A percentile compares a stretch with the other conserved stretches of the same genome.
phyloP scores from a whole-genome alignment of 1,140 invertebrate genomes.

The Arctopsyche grandis region DNA sequence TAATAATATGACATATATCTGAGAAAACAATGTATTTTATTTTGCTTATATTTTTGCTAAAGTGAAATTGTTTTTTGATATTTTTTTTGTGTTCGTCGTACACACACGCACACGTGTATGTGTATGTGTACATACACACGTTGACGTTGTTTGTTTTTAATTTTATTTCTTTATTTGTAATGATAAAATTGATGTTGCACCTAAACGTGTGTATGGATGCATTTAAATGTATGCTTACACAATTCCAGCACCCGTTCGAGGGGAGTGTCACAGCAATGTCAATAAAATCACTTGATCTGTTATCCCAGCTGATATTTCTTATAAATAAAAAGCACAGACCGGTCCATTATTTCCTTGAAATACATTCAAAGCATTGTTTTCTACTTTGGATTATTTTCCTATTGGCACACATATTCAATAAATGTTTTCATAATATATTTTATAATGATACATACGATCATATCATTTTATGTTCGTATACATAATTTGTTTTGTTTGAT shows the following conservation, averaged over 20 bases:
- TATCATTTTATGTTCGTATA: too few species aligned
- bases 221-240: not conserved
- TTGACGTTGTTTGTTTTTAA: too few species aligned
- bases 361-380: slow-evolving; percentile 7
- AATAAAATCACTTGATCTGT: not conserved
- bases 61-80: not conserved
- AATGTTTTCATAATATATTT: too few species aligned
- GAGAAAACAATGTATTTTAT: slow-evolving; percentile 15
- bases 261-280: slow-evolving; percentile 4
- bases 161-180: too few species aligned
- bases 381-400: slow-evolving; percentile 4
- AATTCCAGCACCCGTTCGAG: not conserved
- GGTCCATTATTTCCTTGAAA: not conserved
- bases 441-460: too few species aligned
- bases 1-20: not conserved
- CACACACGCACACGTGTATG: not conserved
- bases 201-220: not conserved
- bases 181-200: not conserved
- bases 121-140: not conserved
- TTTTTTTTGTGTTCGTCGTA: not conserved
- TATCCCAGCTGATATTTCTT: not conserved
- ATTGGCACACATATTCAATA: not conserved
- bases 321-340: not conserved
- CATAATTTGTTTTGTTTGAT: too few species aligned
- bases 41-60: slow-evolving; percentile 4